Base-by-base conservation (phyloP, 35 echinoderm and acorn worm genomes). In the Ptychodera flava region DNA sequence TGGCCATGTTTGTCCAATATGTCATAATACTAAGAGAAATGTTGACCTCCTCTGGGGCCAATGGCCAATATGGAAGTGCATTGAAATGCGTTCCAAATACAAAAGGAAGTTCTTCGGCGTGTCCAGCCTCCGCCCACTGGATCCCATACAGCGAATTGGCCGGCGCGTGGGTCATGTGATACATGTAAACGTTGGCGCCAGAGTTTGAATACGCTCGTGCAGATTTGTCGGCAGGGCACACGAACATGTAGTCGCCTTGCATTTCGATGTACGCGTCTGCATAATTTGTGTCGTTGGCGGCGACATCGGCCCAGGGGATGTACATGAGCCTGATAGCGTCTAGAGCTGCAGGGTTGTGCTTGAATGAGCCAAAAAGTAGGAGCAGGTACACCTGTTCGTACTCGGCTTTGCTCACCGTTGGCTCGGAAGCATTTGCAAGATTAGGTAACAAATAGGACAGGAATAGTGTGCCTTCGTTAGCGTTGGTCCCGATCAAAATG, bases 91-190 rank as follows among this genome's bases (percentile, higher is more conserved):
- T n/a, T n/a, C 45, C 45, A 64, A 64, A 64, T 64, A 64, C 45
- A 64, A 64, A 64, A 12, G 45, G 22, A 64, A 64, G 6, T 12
- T 64, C 45, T 64, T 64, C 45, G 6, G 45, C 45, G 22, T 64
- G 45, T 64, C 6, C 22, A 12, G 45, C 45, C 45, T 64, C 22
- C 6, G 22, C 6, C 45, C 45, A 64, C 45, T 6, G 6, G 6
- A 22, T 64, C 22, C 22, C 6, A 6, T 22, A 64, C 6, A 64
- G 6, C 22, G 45, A 12, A 12, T 6, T 12, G 6, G 85, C 29
- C 28, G 85, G 64, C 33, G 35, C 52, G 28, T 78, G 77, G 28
- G 53, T 87, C 52, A 87, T 78, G 29, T 78, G 77, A 36, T 87
- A 87, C n/a, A 87, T 0, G 77, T 53, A 87, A 33, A 78, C 85